phyloP scores from a whole-genome alignment of 1,140 invertebrate species.

The Aleiodes sp. region DNA sequence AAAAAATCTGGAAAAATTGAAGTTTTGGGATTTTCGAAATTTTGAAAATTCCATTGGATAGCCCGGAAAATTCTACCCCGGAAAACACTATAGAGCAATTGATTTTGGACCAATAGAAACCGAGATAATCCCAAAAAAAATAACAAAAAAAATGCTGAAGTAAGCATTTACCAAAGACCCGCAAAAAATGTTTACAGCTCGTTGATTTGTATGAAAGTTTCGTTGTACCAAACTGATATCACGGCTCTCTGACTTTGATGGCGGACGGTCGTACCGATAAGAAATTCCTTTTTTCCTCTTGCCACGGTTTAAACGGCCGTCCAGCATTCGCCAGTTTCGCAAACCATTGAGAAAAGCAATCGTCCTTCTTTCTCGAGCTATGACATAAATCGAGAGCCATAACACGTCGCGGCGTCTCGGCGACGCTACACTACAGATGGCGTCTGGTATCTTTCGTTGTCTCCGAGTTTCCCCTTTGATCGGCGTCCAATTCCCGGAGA shows the following conservation, averaged over 20 bases:
- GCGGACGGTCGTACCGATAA: slow-evolving; percentile 31
- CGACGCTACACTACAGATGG: slow-evolving; percentile 40
- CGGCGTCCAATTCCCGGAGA: neutral
- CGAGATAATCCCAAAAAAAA: too few relatives aligned
- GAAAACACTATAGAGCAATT: too few relatives aligned
- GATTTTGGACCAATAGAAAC: too few relatives aligned
- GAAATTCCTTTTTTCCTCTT: slow-evolving; percentile 25
- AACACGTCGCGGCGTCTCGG: slow-evolving; percentile 40
- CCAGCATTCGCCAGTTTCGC: slow-evolving; percentile 16
- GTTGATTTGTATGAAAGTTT: slow-evolving; percentile 3
- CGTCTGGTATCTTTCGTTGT: slow-evolving; percentile 41
- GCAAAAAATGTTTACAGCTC: neutral
- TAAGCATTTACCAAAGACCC: too few relatives aligned
- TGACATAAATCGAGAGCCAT: slow-evolving; percentile 55
- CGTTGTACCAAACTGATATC: slow-evolving; percentile 35
- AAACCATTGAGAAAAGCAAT: slow-evolving; percentile 51
- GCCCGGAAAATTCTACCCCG: too few relatives aligned
- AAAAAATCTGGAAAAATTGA: too few relatives aligned
- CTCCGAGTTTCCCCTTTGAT: slow-evolving; percentile 30
- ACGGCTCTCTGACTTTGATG: slow-evolving; percentile 37
- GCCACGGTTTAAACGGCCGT: neutral
- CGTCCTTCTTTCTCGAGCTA: slow-evolving; percentile 44
- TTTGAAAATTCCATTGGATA: too few relatives aligned
- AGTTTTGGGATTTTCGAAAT: too few relatives aligned
- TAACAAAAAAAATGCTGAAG: too few relatives aligned